A percentile compares a stretch with the other conserved stretches of the same genome.
Evolutionary conservation across 37 sponge, comb jelly and placozoan species (phyloP).

Genomic region (Ephydatia muelleri): DNA sequence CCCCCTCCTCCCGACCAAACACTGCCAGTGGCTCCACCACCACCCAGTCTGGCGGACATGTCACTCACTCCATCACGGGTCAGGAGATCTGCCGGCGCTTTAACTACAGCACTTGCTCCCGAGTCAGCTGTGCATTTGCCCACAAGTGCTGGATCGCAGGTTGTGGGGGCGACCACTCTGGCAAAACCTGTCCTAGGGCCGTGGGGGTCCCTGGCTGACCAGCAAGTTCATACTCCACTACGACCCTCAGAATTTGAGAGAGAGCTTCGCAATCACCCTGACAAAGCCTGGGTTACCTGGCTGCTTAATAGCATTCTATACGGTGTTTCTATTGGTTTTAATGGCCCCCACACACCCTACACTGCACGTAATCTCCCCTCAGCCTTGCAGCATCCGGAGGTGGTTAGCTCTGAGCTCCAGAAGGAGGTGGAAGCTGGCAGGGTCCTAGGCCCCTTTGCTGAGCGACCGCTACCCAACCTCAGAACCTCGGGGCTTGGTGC

Average conservation of each 20-base stretch:
- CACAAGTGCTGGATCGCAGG: slow-evolving; percentile 31
- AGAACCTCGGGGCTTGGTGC: slow-evolving; percentile 6
- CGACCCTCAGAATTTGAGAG: slow-evolving; percentile 18
- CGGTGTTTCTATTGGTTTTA: slow-evolving; percentile 21
- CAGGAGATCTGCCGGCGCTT: slow-evolving; percentile 27
- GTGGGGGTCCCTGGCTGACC: too few relatives aligned
- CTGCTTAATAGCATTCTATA: slow-evolving; percentile 15
- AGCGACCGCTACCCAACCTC: background rate
- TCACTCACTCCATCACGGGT: slow-evolving; percentile 7
- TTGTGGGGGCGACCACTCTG: slow-evolving; percentile 31
- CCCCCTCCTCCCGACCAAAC: background rate
- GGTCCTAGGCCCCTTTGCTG: background rate
- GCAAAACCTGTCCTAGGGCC: slow-evolving; percentile 13
- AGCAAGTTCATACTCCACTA: slow-evolving; percentile 23
- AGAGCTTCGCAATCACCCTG: slow-evolving; percentile 30
- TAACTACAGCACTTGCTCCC: slow-evolving; percentile 25
- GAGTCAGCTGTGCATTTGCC: slow-evolving; percentile 23
- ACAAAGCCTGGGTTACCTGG: slow-evolving; percentile 21
- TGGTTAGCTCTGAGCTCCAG: background rate
- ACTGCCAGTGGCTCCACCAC: slow-evolving; percentile 10
- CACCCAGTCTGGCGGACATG: too few relatives aligned
- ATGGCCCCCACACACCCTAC: slow-evolving; percentile 6
- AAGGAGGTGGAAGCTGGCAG: background rate
- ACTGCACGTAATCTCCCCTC: slow-evolving; percentile 9
- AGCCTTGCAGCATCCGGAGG: slow-evolving; percentile 10